These are phyloP conservation scores for Eristalinus aeneus DNA, from an alignment of 2,888 invertebrate species.

Conservation along the genomic window DNA sequence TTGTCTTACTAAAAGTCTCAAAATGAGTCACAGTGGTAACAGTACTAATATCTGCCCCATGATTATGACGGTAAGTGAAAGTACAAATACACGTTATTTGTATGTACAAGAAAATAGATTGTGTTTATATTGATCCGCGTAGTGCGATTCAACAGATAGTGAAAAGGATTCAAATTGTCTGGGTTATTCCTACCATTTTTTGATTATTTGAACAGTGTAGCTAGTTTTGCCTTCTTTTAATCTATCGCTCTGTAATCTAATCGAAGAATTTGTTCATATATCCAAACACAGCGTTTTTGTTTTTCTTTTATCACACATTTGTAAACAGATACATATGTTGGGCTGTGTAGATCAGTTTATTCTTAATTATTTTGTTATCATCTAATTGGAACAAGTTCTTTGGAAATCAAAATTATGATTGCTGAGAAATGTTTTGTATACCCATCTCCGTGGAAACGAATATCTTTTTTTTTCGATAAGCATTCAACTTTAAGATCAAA, in stretches of 20 bases:
- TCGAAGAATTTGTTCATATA: background rate
- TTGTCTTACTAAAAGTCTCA: background rate
- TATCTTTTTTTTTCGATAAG: background rate
- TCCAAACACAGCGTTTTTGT: background rate
- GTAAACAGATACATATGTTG: background rate
- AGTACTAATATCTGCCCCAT: slow-evolving; percentile 75
- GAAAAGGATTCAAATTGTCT: background rate
- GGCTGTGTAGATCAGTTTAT: background rate
- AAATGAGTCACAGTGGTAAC: slow-evolving; percentile 75
- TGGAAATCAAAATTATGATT: too few species aligned
- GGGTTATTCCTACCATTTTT: background rate
- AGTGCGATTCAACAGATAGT: background rate
- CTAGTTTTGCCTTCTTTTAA: background rate
- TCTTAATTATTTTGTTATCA: background rate
- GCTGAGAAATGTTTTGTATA: too few species aligned
- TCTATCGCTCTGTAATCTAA: background rate
- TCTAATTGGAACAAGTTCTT: too few species aligned
- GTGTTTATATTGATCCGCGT: background rate
- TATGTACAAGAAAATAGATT: background rate
- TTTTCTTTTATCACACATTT: background rate
- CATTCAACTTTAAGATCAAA: background rate
- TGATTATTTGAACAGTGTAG: background rate
- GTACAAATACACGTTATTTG: background rate
- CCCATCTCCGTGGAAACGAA: background rate
- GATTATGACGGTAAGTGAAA: slow-evolving; percentile 79